phyloP scores from a whole-genome alignment of 2,113 vertebrate genomes.

The Glareola pratincola region DNA sequence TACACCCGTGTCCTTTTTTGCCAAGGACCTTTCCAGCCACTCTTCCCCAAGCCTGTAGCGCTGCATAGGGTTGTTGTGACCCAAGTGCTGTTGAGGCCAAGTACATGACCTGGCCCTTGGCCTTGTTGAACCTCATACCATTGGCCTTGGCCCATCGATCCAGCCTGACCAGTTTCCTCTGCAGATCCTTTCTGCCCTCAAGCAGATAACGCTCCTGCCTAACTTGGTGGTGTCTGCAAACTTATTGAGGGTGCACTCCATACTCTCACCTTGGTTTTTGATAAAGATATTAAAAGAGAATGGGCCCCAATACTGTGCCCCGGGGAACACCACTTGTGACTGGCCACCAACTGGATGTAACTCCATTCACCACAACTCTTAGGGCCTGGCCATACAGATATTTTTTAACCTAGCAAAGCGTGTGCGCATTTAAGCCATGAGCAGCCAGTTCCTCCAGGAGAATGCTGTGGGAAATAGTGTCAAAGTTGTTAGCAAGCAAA shows the following conservation, averaged over 20 bases:
- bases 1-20: neutral
- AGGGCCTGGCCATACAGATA: neutral
- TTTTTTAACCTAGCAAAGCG: neutral
- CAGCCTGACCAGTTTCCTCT: neutral
- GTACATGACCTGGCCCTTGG: neutral
- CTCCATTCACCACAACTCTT: neutral
- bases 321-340: neutral
- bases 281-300: neutral
- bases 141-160: neutral
- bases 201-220: neutral
- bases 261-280: neutral
- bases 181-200: neutral
- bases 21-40: neutral
- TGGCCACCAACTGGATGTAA: neutral
- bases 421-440: neutral
- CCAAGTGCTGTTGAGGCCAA: neutral
- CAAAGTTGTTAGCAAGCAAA: neutral
- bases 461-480: neutral
- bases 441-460: neutral
- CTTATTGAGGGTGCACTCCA: neutral
- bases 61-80: neutral
- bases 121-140: neutral
- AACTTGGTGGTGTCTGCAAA: neutral
- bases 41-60: neutral
- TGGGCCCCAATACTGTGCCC: neutral